Percentiles rank a stretch among this genome's conserved stretches.
phyloP scores from a whole-genome alignment of 2,797 vertebrate species.

The Setipinna tenuifilis region DNA sequence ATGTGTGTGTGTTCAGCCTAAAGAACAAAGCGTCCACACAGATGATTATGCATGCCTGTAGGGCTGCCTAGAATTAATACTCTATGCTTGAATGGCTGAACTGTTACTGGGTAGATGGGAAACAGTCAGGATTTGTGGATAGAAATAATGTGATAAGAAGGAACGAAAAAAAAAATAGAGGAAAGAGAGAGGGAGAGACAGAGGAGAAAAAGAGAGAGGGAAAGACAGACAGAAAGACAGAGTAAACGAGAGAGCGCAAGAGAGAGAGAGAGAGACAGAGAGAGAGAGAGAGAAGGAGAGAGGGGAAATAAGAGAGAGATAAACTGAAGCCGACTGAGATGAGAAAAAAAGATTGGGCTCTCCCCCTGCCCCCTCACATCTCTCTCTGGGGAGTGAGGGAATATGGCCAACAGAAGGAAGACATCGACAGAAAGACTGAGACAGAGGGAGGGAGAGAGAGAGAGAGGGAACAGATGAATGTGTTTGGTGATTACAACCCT shows the following conservation, averaged over 20 bases:
- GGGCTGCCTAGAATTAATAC: slow-evolving; percentile 18
- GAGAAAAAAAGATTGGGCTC: slow-evolving; percentile 62
- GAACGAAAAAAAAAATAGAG: background rate
- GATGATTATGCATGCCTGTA: slow-evolving; percentile 16
- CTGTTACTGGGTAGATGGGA: slow-evolving; percentile 2
- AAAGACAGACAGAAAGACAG: slow-evolving; percentile 23
- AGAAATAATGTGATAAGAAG: slow-evolving; percentile 23
- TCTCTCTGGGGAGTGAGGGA: slow-evolving; percentile 68
- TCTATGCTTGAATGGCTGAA: slow-evolving; percentile 6
- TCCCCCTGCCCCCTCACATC: slow-evolving; percentile 67
- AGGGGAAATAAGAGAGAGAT: slow-evolving; percentile 44
- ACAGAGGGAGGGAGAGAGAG: slow-evolving; percentile 13
- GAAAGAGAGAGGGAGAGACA: slow-evolving; percentile 28
- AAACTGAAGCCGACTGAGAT: slow-evolving; percentile 29
- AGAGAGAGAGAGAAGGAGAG: slow-evolving; percentile 32
- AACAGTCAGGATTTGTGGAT: background rate
- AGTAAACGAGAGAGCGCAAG: slow-evolving; percentile 37
- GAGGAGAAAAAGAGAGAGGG: background rate
- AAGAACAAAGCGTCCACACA: background rate
- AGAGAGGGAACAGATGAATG: slow-evolving; percentile 67
- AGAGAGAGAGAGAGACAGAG: slow-evolving; percentile 43
- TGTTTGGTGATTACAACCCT: slow-evolving; percentile 45
- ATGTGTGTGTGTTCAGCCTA: background rate
- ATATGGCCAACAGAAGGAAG: slow-evolving; percentile 55
- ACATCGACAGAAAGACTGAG: background rate